A percentile compares a stretch with the other conserved stretches of the same genome.
phyloP scores from a whole-genome alignment of 2,113 vertebrate species.

The Takifugu bimaculatus region DNA sequence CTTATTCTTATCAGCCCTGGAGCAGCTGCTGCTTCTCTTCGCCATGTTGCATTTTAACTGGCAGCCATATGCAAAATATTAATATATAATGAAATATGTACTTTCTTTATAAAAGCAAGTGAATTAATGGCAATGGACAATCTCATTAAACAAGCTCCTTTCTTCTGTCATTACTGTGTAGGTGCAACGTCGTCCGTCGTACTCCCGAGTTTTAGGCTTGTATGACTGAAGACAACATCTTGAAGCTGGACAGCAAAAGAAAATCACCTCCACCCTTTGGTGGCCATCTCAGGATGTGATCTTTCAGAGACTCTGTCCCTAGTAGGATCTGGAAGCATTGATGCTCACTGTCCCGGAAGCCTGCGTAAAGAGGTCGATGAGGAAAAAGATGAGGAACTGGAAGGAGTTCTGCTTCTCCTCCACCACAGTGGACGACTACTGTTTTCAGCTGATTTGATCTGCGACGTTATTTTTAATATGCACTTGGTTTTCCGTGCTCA shows the following conservation, averaged over 20 bases:
- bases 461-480: background rate
- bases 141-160: background rate
- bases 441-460: background rate
- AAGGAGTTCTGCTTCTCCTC: background rate
- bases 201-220: too few relatives aligned
- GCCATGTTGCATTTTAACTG: too few relatives aligned
- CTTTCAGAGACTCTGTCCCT: background rate
- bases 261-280: background rate
- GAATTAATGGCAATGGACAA: too few relatives aligned
- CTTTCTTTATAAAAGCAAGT: too few relatives aligned
- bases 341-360: background rate
- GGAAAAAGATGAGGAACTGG: background rate
- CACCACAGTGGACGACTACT: background rate
- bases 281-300: background rate
- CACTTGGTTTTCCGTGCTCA: background rate
- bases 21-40: too few relatives aligned
- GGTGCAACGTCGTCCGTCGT: background rate
- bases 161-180: background rate
- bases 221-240: background rate
- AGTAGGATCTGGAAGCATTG: background rate
- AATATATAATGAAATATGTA: too few relatives aligned
- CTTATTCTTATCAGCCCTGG: too few relatives aligned
- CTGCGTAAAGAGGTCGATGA: background rate
- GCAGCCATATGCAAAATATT: too few relatives aligned
- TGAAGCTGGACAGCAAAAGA: background rate